These are phyloP conservation scores for Battus philenor DNA, from an alignment of 1,140 invertebrate species.

Conservation along the genomic window DNA sequence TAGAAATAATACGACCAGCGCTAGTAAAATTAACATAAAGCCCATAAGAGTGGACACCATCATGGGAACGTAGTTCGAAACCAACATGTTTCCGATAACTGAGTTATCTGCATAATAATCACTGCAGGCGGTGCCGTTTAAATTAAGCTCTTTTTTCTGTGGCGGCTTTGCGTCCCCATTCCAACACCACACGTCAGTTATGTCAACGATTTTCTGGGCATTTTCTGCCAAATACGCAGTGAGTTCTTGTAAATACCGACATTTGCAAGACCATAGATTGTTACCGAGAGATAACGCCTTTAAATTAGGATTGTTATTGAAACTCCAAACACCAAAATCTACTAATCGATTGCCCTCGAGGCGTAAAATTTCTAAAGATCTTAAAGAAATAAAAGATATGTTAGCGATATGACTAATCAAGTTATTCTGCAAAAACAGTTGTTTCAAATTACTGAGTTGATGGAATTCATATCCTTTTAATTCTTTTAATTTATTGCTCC, in stretches of 20 bases:
- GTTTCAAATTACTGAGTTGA: slow-evolving; percentile 85
- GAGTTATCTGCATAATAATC: slow-evolving; percentile 89
- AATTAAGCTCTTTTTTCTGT: slow-evolving; percentile 84
- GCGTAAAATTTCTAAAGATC: slow-evolving; percentile 86
- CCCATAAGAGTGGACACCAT: slow-evolving; percentile 86
- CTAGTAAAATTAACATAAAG: slow-evolving; percentile 83
- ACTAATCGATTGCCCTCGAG: slow-evolving; percentile 90
- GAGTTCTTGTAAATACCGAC: slow-evolving; percentile 90
- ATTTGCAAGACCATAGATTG: slow-evolving; percentile 93
- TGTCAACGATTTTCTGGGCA: slow-evolving; percentile 86
- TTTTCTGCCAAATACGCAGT: slow-evolving; percentile 90
- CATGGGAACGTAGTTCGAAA: slow-evolving; percentile 90
- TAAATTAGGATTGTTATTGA: slow-evolving; percentile 82
- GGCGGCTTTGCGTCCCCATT: slow-evolving; percentile 84
- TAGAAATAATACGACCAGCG: slow-evolving; percentile 85
- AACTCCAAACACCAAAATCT: slow-evolving; percentile 89
- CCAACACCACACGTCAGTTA: slow-evolving; percentile 86
- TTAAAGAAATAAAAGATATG: slow-evolving; percentile 85
- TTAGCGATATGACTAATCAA: slow-evolving; percentile 87
- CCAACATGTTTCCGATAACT: slow-evolving; percentile 88
- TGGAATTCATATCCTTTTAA: slow-evolving; percentile 94
- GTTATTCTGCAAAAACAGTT: slow-evolving; percentile 93
- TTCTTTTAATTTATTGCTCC: slow-evolving; percentile 87
- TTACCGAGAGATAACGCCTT: slow-evolving; percentile 84
- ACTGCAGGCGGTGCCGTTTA: slow-evolving; percentile 88